These are phyloP conservation scores for Aethina tumida DNA, from an alignment of 1,140 invertebrate species.

Conservation along the genomic window DNA sequence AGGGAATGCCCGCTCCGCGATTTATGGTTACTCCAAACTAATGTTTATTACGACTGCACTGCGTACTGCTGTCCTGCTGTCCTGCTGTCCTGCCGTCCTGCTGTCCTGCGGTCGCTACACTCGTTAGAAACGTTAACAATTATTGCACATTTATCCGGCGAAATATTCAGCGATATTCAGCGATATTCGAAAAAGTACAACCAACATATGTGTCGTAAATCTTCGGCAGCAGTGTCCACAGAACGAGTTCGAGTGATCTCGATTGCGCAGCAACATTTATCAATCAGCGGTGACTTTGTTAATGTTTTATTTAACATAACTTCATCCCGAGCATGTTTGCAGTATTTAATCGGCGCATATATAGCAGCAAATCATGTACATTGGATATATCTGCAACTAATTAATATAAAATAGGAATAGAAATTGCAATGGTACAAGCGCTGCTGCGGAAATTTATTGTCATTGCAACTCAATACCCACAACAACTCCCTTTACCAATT, in stretches of 20 bases:
- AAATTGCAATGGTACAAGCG: too few relatives aligned
- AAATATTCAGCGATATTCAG: conserved; percentile 1
- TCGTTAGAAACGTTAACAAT: background rate
- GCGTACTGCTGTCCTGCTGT: background rate
- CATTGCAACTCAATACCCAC: too few relatives aligned
- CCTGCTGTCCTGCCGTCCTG: background rate
- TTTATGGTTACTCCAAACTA: conserved; percentile 1
- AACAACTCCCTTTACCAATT: too few relatives aligned
- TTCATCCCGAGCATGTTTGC: conserved; percentile 6
- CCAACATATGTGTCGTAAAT: background rate
- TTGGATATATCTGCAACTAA: conserved; percentile 1
- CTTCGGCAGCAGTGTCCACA: background rate
- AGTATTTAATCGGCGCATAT: conserved; percentile 1
- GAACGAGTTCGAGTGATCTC: conserved; percentile 1
- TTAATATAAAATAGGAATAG: too few relatives aligned
- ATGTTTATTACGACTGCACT: background rate
- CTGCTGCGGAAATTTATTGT: too few relatives aligned
- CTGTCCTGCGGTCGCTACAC: background rate
- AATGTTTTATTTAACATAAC: conserved; percentile 17
- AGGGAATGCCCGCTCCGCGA: too few relatives aligned
- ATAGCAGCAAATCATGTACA: conserved; percentile 9
- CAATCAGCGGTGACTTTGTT: conserved; percentile 13
- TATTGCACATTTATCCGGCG: background rate
- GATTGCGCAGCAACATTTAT: conserved; percentile 11
- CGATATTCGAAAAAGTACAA: background rate